Percentiles rank a stretch among this genome's conserved stretches.
Evolutionary conservation across 2,113 vertebrate genomes (phyloP).

Genomic region (Ardeotis arabs): DNA sequence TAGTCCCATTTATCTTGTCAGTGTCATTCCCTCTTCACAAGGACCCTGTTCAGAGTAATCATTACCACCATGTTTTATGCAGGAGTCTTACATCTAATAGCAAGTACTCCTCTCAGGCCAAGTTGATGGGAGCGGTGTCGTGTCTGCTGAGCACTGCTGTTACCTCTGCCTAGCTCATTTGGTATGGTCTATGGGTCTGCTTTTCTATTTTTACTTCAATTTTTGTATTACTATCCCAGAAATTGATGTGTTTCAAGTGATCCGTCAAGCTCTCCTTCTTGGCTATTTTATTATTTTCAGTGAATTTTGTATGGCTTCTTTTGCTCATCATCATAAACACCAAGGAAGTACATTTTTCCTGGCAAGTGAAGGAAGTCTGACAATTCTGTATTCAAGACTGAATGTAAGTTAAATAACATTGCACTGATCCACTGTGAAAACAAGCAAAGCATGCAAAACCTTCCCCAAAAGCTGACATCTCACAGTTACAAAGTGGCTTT

Average conservation of each 20-base stretch:
- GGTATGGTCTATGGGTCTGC: background rate
- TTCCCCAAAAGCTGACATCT: background rate
- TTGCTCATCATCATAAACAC: background rate
- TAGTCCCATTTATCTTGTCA: slow-evolving; percentile 11
- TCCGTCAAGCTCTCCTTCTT: background rate
- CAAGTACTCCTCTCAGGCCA: background rate
- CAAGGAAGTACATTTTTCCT: background rate
- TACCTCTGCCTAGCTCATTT: background rate
- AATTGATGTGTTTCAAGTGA: background rate
- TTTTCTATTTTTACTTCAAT: background rate
- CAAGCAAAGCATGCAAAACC: background rate
- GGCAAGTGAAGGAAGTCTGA: background rate
- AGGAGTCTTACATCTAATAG: background rate
- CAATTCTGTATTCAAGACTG: background rate
- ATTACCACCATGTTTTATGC: slow-evolving; percentile 32
- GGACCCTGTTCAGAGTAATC: slow-evolving; percentile 10
- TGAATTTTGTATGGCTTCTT: background rate
- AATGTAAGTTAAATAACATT: background rate
- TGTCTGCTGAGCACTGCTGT: background rate
- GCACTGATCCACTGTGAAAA: background rate
- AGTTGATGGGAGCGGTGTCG: background rate
- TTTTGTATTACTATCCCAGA: background rate
- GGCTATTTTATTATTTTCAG: slow-evolving; percentile 7
- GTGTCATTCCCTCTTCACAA: background rate
- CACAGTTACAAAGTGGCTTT: background rate